Conservation (phyloP, 2,797 vertebrate genomes). For the Ctenosaura bakeri region DNA sequence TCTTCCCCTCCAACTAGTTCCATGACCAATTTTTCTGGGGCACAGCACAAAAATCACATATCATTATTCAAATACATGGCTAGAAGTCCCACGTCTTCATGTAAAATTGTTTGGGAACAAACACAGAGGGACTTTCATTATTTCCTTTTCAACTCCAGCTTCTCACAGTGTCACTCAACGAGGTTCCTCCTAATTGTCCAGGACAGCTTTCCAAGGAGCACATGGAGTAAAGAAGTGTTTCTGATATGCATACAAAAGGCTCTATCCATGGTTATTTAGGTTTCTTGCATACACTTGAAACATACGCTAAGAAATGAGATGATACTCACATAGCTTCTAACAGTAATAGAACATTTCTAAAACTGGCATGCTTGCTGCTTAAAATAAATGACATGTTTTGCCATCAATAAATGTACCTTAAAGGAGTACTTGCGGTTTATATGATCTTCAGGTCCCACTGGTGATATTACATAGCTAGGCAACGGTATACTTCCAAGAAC, state of each 20-base stretch:
- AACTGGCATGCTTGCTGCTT: neutral
- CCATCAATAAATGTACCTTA: slow-evolving; percentile 85
- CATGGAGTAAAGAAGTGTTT: neutral
- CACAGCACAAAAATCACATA: neutral
- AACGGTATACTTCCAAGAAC: slow-evolving; percentile 96
- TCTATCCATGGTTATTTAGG: neutral
- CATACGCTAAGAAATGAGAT: neutral
- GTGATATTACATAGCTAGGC: slow-evolving; percentile 94
- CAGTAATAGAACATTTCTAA: neutral
- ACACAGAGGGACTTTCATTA: neutral
- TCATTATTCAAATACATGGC: neutral
- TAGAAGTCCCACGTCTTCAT: neutral
- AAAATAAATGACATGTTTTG: slow-evolving; percentile 17
- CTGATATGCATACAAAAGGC: neutral
- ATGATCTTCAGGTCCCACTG: slow-evolving; percentile 92
- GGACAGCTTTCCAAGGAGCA: neutral
- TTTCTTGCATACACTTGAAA: slow-evolving; percentile 4
- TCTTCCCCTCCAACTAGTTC: neutral
- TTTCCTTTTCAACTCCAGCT: neutral
- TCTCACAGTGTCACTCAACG: neutral
- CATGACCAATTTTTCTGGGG: neutral
- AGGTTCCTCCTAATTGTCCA: neutral
- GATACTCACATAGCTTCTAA: neutral
- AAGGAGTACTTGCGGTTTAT: slow-evolving; percentile 98
- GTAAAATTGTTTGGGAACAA: neutral